phyloP scores from a whole-genome alignment of 2,888 invertebrate genomes.

The Nematopogon swammerdamellus region DNA sequence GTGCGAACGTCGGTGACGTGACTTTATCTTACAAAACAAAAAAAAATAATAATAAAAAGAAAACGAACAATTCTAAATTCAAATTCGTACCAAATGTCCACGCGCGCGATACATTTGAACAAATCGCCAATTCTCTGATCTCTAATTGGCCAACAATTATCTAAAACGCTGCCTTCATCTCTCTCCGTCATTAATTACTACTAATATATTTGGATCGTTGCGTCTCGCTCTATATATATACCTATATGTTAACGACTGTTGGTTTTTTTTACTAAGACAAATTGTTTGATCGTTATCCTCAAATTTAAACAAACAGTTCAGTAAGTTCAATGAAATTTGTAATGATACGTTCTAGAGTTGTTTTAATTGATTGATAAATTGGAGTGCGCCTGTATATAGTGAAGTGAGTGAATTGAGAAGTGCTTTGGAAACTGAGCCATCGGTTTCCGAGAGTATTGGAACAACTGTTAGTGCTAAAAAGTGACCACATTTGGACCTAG shows the following conservation, averaged over 20 bases:
- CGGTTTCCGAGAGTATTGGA: background rate
- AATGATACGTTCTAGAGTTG: background rate
- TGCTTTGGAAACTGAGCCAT: background rate
- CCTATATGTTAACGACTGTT: background rate
- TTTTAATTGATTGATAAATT: background rate
- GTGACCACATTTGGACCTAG: background rate
- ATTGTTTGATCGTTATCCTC: background rate
- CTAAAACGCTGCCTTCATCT: slow-evolving; percentile 22
- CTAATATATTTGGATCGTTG: slow-evolving; percentile 24
- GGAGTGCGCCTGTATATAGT: background rate
- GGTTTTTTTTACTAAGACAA: background rate
- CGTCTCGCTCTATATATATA: background rate
- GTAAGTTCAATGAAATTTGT: background rate
- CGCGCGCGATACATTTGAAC: background rate
- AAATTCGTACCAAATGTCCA: background rate
- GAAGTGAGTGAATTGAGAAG: background rate
- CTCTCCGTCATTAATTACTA: slow-evolving; percentile 33
- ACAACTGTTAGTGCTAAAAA: background rate
- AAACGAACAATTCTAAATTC: background rate
- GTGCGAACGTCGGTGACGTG: slow-evolving; percentile 33
- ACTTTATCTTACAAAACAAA: slow-evolving; percentile 9
- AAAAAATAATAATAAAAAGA: background rate
- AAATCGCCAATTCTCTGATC: slow-evolving; percentile 16
- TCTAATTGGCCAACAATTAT: slow-evolving; percentile 40
- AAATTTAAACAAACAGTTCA: background rate